phyloP scores from a whole-genome alignment of 2,113 vertebrate species.

The Triplophysa dalaica region DNA sequence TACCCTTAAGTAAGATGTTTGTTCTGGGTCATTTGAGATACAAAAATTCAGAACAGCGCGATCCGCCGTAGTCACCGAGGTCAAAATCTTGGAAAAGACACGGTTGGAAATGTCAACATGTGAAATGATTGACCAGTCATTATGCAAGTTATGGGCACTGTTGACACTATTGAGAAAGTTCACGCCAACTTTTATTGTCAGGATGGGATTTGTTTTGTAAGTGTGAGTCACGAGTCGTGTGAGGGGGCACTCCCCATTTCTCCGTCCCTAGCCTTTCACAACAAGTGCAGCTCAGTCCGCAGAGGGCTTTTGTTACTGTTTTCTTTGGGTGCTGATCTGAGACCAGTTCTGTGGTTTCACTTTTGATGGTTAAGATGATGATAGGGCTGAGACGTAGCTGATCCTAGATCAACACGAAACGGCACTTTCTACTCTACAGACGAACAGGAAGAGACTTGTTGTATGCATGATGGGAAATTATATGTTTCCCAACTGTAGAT shows the following conservation, averaged over 20 bases:
- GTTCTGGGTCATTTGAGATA: conserved; percentile 23
- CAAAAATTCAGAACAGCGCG: conserved; percentile 17
- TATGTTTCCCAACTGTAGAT: conserved; percentile 73
- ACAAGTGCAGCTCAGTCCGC: neutral
- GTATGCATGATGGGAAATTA: conserved; percentile 71
- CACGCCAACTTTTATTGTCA: neutral
- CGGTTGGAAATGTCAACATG: conserved; percentile 38
- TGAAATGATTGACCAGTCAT: conserved; percentile 45
- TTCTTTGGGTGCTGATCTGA: conserved; percentile 34
- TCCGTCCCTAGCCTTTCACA: conserved; percentile 26
- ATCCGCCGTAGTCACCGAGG: conserved; percentile 10
- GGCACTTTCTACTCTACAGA: neutral
- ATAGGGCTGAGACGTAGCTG: conserved; percentile 7
- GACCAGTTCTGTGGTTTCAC: conserved; percentile 37
- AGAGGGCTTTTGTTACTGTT: neutral
- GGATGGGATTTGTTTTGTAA: neutral
- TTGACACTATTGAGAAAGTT: conserved; percentile 10
- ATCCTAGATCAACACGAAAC: conserved; percentile 37
- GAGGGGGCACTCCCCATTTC: conserved; percentile 26
- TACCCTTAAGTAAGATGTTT: conserved; percentile 15
- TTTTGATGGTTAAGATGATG: conserved; percentile 10
- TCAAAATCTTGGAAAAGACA: conserved; percentile 36
- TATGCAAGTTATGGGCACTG: conserved; percentile 28
- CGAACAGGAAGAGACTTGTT: conserved; percentile 53
- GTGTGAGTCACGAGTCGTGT: neutral